Base-by-base conservation (phyloP, 2,797 vertebrate genomes). In the Odontamblyopus rebecca region DNA sequence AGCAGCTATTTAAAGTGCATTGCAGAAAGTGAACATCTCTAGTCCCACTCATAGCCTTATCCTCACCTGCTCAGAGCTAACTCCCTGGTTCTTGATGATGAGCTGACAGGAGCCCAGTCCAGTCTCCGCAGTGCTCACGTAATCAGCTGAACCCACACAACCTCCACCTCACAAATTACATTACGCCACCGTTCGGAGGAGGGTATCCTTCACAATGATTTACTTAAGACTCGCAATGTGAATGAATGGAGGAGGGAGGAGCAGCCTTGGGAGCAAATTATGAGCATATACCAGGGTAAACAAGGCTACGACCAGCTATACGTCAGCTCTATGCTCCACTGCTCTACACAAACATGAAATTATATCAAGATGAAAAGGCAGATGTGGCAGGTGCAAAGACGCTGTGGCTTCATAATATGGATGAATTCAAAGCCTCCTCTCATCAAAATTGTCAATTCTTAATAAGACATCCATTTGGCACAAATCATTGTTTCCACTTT, bases 91-190 rank as follows among this genome's bases (percentile, higher is more conserved):
- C 83, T 86, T 69, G 71, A 86, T 77, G 77, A 87, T 83, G 84
- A 92, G 78, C 76, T 73, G 77, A 83, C 85, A 84, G 88, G 76
- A 60, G 78, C 80, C 82, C 70, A 87, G 51, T 89, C 75, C 83
- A 72, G 78, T 85, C 82, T 87, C 82, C 72, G 77, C 78, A 84
- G 68, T 63, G 75, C 76, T 88, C 92, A 92, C 76, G 72, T 81
- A 87, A 90, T 90, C 83, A 78, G 77, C 61, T 88, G 87, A 90
- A 91, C 87, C 89, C 72, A 19, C 67, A 70, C 88, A 89, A 92
- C 90, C 91, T 91, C 86, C 72, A 69, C 81, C 80, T 66, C 82
- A 83, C 86, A 93, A 94, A 94, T 93, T 88, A 51, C 78, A 91
- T 93, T 94, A 93, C 67, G 60, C 13, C 66, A 83, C 75, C 15